Conservation (phyloP, 1,140 invertebrate species). For the Lordiphosa collinella region DNA sequence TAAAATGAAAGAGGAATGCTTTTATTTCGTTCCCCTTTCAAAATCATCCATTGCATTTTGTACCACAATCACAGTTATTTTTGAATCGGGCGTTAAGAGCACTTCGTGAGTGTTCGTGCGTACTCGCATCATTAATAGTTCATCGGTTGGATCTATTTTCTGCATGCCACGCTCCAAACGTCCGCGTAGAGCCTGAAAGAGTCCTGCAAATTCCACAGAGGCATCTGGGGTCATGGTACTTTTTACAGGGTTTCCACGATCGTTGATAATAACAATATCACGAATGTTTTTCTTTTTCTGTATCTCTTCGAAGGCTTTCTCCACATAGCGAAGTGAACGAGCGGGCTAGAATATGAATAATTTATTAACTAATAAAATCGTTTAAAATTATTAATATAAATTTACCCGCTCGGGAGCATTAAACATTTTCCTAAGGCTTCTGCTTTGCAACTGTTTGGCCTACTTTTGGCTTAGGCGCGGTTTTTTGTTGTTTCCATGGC, state of each 20-base stretch:
- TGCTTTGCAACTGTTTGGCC: too few relatives aligned
- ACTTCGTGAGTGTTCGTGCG: constrained; percentile 65
- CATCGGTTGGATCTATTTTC: constrained; percentile 62
- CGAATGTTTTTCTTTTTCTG: constrained; percentile 51
- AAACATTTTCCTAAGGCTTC: constrained; percentile 27
- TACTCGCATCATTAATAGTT: constrained; percentile 59
- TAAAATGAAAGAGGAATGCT: too few relatives aligned
- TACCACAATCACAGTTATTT: constrained; percentile 69
- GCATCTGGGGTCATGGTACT: constrained; percentile 50
- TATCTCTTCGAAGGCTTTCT: constrained; percentile 54
- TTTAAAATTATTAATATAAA: background rate
- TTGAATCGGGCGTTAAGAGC: constrained; percentile 61
- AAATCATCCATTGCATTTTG: constrained; percentile 58
- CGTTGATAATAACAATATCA: constrained; percentile 65
- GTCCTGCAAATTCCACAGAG: constrained; percentile 54
- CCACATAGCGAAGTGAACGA: constrained; percentile 59
- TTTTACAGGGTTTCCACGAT: constrained; percentile 61
- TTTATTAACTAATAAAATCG: too few relatives aligned
- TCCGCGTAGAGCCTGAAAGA: constrained; percentile 55
- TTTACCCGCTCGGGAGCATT: constrained; percentile 35
- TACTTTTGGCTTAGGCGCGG: too few relatives aligned
- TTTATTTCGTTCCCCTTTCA: constrained; percentile 8
- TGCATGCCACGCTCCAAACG: constrained; percentile 54
- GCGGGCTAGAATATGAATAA: constrained; percentile 16
- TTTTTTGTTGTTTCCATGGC: constrained; percentile 22